Percentiles rank a stretch among this genome's conserved stretches.
Evolutionary conservation across 2,797 vertebrate genomes (phyloP).

Genomic region (Falco naumanni): DNA sequence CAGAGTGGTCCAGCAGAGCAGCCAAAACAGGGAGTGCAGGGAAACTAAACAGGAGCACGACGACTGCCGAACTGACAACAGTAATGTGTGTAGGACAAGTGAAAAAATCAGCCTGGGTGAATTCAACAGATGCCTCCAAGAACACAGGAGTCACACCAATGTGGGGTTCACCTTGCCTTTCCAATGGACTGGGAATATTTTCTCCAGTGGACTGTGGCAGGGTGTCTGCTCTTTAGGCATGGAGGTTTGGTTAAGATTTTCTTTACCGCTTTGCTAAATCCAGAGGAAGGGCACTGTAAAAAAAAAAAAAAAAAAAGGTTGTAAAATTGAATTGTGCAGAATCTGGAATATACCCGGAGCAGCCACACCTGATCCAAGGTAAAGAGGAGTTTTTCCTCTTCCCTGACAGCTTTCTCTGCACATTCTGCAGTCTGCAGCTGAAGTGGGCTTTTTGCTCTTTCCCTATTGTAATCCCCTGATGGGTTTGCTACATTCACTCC

Average conservation of each 20-base stretch:
- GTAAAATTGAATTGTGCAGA: not conserved
- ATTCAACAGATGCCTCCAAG: not conserved
- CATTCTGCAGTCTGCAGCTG: not conserved
- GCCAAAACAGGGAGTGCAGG: not conserved
- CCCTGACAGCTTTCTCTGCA: not conserved
- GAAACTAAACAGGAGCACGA: not conserved
- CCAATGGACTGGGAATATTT: not conserved
- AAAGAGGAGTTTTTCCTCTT: not conserved
- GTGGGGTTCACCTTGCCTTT: not conserved
- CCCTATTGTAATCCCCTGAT: not conserved
- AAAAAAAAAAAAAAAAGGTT: not conserved
- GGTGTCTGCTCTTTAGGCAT: not conserved
- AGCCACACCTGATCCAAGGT: not conserved
- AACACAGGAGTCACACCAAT: not conserved
- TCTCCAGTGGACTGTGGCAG: not conserved
- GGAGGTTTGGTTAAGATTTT: not conserved
- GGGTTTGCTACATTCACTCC: not conserved
- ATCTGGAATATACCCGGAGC: not conserved
- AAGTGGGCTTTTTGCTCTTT: slow-evolving; percentile 9
- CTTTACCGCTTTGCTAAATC: not conserved
- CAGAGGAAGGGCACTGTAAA: not conserved
- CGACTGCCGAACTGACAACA: not conserved
- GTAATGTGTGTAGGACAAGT: not conserved
- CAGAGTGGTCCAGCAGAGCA: not conserved
- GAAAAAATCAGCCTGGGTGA: not conserved